Percentiles rank a stretch among this genome's conserved stretches.
phyloP scores from a whole-genome alignment of 2,797 vertebrate species.

The Somateria mollissima region DNA sequence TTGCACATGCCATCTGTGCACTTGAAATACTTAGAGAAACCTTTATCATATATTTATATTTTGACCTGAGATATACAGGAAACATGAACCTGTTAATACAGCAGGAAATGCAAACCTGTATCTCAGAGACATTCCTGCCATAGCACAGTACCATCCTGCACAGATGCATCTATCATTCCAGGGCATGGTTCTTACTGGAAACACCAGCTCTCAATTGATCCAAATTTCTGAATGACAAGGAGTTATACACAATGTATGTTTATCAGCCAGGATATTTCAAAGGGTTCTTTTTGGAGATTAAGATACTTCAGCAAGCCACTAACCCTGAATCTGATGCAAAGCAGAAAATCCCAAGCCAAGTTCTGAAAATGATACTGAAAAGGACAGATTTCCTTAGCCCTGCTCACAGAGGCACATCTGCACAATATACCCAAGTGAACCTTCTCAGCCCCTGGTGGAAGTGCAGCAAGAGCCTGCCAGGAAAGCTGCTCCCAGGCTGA shows the following conservation, averaged over 20 bases:
- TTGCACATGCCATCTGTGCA: neutral
- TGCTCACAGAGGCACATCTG: neutral
- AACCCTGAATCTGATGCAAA: neutral
- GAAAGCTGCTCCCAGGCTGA: neutral
- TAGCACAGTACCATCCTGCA: neutral
- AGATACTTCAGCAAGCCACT: neutral
- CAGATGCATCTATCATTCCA: neutral
- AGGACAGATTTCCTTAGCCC: neutral
- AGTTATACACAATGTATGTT: neutral
- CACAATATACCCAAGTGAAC: rapidly evolving
- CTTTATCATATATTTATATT: neutral
- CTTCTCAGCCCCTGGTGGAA: neutral
- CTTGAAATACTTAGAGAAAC: neutral
- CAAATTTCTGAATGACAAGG: neutral
- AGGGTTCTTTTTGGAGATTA: neutral
- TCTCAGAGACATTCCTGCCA: neutral
- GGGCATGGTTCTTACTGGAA: neutral
- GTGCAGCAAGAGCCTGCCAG: neutral
- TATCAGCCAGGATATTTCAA: neutral
- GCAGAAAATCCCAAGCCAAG: neutral
- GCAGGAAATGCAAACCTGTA: neutral
- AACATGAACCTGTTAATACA: neutral
- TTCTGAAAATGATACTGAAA: neutral
- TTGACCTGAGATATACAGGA: neutral
- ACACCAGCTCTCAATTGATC: neutral